phyloP scores from a whole-genome alignment of 1,140 invertebrate genomes.

The Oedothorax gibbosus region DNA sequence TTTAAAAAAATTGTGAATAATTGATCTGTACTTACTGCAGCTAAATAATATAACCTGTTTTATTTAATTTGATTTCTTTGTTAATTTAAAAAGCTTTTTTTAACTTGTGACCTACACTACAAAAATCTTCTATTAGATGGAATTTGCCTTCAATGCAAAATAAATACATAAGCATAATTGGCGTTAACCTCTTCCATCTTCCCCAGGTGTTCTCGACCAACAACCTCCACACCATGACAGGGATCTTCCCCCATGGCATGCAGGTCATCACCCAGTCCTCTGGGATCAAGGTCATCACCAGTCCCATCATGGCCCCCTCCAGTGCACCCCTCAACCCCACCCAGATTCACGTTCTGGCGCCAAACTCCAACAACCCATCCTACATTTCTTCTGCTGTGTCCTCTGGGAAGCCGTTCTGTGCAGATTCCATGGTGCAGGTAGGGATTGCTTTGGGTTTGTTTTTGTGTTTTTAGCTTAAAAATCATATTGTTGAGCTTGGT shows the following conservation, averaged over 20 bases:
- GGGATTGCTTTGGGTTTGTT: background rate
- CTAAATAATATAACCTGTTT: too few relatives aligned
- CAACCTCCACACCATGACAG: slow-evolving; percentile 45
- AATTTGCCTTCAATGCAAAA: background rate
- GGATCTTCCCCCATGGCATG: slow-evolving; percentile 54
- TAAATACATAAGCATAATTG: background rate
- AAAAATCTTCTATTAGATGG: too few relatives aligned
- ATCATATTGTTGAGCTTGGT: too few relatives aligned
- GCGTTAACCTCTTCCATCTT: background rate
- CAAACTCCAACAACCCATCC: slow-evolving; percentile 35
- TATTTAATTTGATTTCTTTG: too few relatives aligned
- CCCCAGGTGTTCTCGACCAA: slow-evolving; percentile 47
- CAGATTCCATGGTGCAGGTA: slow-evolving; percentile 55
- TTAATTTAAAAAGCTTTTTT: too few relatives aligned
- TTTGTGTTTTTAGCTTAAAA: background rate
- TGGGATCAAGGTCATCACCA: slow-evolving; percentile 49
- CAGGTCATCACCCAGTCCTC: slow-evolving; percentile 55
- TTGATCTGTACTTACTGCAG: too few relatives aligned
- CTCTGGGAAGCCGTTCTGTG: slow-evolving; percentile 34
- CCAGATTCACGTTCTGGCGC: slow-evolving; percentile 54
- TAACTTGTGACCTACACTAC: too few relatives aligned
- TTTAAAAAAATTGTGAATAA: too few relatives aligned
- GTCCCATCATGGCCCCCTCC: slow-evolving; percentile 45
- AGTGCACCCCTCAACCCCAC: slow-evolving; percentile 36
- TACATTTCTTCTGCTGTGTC: slow-evolving; percentile 36